phyloP scores from a whole-genome alignment of 2,113 vertebrate species.

The Seriola dumerili region DNA sequence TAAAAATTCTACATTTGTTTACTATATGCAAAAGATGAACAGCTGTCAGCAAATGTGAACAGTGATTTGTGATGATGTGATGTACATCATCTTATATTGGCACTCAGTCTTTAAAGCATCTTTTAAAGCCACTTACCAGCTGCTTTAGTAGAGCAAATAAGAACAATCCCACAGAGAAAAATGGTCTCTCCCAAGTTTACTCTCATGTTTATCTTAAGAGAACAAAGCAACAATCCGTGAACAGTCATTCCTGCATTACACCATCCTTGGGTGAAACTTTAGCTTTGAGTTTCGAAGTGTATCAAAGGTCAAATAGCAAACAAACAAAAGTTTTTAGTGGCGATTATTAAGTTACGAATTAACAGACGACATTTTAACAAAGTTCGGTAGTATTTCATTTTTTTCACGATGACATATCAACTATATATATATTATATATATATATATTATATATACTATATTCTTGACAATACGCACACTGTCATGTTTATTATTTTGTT shows the following conservation, averaged over 20 bases:
- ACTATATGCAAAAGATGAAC: background rate
- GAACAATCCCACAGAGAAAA: slow-evolving; percentile 41
- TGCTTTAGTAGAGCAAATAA: slow-evolving; percentile 19
- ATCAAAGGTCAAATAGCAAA: slow-evolving; percentile 54
- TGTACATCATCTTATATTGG: background rate
- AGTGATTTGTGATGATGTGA: too few relatives aligned
- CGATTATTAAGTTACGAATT: slow-evolving; percentile 13
- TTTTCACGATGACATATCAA: too few relatives aligned
- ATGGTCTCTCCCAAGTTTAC: background rate
- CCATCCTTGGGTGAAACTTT: background rate
- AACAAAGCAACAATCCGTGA: background rate
- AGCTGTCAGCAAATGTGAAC: background rate
- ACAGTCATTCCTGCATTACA: background rate
- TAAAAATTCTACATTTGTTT: background rate
- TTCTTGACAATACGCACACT: background rate
- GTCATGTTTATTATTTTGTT: background rate
- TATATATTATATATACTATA: background rate
- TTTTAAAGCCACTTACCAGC: slow-evolving; percentile 41
- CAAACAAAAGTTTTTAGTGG: background rate
- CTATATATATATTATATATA: too few relatives aligned
- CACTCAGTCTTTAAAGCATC: rapidly evolving
- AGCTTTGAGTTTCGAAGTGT: background rate
- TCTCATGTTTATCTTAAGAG: slow-evolving; percentile 20
- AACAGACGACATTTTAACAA: background rate
- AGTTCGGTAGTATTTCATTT: background rate